Conservation (phyloP, 2,113 vertebrate species). For the Nerophis ophidion region DNA sequence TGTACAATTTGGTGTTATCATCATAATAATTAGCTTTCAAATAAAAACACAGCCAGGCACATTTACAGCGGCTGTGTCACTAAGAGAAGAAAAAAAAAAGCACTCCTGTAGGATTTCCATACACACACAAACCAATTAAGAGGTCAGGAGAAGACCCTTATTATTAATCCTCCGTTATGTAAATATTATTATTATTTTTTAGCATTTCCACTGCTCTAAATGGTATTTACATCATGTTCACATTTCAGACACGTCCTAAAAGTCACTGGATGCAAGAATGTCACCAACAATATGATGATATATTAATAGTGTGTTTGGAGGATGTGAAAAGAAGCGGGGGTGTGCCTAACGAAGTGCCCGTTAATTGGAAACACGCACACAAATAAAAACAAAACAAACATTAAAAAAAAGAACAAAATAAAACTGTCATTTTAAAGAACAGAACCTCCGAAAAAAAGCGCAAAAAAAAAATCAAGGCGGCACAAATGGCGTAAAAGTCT, state of each 20-base stretch:
- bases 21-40: constrained; percentile 45
- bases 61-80: constrained; percentile 56
- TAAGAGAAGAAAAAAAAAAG: too few relatives aligned
- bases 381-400: too few relatives aligned
- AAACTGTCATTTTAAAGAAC: background rate
- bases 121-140: constrained; percentile 8
- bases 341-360: background rate
- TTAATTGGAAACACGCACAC: background rate
- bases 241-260: too few relatives aligned
- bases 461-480: too few relatives aligned
- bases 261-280: too few relatives aligned
- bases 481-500: too few relatives aligned
- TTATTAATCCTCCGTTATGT: too few relatives aligned
- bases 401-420: background rate
- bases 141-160: too few relatives aligned
- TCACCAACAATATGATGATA: too few relatives aligned
- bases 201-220: background rate
- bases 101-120: background rate
- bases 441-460: too few relatives aligned
- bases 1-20: constrained; percentile 46
- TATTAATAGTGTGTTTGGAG: too few relatives aligned
- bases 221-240: background rate
- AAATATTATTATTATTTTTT: too few relatives aligned
- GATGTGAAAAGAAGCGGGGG: background rate
- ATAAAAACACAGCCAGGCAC: constrained; percentile 64